Conservation (phyloP, 2,888 invertebrate species). For the Pseudeuparius sepicola region DNA sequence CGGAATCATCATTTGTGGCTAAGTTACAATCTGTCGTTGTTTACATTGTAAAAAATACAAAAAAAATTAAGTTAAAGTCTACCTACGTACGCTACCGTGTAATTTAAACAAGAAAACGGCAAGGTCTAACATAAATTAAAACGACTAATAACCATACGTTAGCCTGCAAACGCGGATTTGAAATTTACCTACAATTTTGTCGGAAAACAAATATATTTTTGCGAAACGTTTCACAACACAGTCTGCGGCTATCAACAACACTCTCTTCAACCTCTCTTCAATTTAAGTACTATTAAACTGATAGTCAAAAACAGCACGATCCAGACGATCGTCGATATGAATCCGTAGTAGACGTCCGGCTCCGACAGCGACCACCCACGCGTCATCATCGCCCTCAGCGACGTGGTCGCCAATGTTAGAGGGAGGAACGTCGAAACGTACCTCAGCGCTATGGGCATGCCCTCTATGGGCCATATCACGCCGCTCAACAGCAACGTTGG, state of each 20-base stretch:
- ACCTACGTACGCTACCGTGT: too few species aligned
- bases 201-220: too few species aligned
- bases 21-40: too few species aligned
- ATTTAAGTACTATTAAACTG: constrained; percentile 67
- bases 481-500: constrained; percentile 87
- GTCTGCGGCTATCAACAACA: too few species aligned
- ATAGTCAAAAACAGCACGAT: constrained; percentile 72
- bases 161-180: too few species aligned
- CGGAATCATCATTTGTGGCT: too few species aligned
- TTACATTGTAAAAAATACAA: too few species aligned
- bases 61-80: too few species aligned
- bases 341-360: constrained; percentile 79
- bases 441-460: constrained; percentile 74
- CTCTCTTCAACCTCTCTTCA: constrained; percentile 48
- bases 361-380: constrained; percentile 78
- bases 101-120: constrained; percentile 15
- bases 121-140: constrained; percentile 17
- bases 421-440: constrained; percentile 79
- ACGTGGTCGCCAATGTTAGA: constrained; percentile 85
- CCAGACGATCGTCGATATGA: constrained; percentile 77
- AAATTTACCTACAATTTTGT: too few species aligned
- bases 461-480: constrained; percentile 22
- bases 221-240: too few species aligned
- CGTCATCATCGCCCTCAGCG: constrained; percentile 76
- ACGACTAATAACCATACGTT: too few species aligned